Conservation (phyloP, 2,888 invertebrate genomes). For the Cetonia aurata region DNA sequence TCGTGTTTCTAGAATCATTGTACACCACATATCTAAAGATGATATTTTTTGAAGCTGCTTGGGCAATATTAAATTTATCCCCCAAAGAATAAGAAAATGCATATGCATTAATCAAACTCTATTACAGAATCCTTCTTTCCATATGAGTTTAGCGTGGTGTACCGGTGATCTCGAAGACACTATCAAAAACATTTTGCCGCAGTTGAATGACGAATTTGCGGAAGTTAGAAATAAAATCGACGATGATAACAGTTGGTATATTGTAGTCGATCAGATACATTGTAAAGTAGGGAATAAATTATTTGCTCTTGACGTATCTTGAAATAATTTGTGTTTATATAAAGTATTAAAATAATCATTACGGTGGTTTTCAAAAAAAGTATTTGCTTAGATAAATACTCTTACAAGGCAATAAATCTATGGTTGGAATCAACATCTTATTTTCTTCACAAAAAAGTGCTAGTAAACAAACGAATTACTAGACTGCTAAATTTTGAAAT, state of each 20-base stretch:
- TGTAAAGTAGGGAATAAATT: slow-evolving; percentile 84
- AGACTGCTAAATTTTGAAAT: background rate
- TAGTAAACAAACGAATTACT: too few relatives aligned
- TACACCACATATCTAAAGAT: too few relatives aligned
- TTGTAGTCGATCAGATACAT: slow-evolving; percentile 70
- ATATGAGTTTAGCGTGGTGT: slow-evolving; percentile 87
- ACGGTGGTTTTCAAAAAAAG: background rate
- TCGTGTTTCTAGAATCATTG: too few relatives aligned
- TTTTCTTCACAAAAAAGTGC: too few relatives aligned
- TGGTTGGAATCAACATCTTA: too few relatives aligned
- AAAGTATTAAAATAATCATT: background rate
- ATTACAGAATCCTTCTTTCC: slow-evolving; percentile 83
- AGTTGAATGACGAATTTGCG: slow-evolving; percentile 67
- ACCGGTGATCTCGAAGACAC: slow-evolving; percentile 74
- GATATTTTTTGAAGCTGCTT: too few relatives aligned
- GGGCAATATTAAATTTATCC: background rate
- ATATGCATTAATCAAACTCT: background rate
- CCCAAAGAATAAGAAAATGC: background rate
- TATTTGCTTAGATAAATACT: background rate
- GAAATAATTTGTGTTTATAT: slow-evolving; percentile 6
- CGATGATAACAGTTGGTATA: slow-evolving; percentile 65
- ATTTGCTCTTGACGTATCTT: slow-evolving; percentile 69
- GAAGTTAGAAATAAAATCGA: slow-evolving; percentile 61
- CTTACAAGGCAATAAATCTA: too few relatives aligned
- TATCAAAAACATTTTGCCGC: slow-evolving; percentile 67